Conservation (phyloP, 2,797 vertebrate genomes). For the Adrianichthys oophorus region DNA sequence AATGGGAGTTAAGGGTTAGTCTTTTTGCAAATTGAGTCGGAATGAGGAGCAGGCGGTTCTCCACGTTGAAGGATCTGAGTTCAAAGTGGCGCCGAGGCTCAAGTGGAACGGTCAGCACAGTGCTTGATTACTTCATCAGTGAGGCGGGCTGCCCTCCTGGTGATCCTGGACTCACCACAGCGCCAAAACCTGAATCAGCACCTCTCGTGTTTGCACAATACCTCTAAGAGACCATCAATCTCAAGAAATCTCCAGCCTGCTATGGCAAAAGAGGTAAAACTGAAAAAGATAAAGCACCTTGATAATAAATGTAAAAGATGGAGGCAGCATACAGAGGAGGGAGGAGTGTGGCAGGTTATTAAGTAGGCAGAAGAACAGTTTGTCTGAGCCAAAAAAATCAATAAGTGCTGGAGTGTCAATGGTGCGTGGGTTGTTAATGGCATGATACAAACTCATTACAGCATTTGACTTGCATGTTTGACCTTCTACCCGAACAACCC, state of each 20-base stretch:
- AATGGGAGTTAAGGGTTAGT: background rate
- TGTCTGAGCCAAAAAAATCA: slow-evolving; percentile 46
- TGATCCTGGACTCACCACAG: slow-evolving; percentile 28
- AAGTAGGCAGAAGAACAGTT: slow-evolving; percentile 34
- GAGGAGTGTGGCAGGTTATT: slow-evolving; percentile 28
- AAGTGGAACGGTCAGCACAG: slow-evolving; percentile 9
- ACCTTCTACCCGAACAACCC: slow-evolving; percentile 31
- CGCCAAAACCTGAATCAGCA: slow-evolving; percentile 45
- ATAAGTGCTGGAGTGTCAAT: slow-evolving; percentile 52
- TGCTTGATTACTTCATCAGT: slow-evolving; percentile 29
- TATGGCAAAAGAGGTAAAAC: slow-evolving; percentile 31
- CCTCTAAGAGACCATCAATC: slow-evolving; percentile 13
- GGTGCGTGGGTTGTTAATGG: slow-evolving; percentile 47
- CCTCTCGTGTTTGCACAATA: slow-evolving; percentile 1
- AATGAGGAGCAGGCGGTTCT: slow-evolving; percentile 3
- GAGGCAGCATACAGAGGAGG: slow-evolving; percentile 5
- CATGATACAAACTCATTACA: slow-evolving; percentile 57
- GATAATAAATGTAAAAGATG: too few relatives aligned
- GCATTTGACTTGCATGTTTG: slow-evolving; percentile 53
- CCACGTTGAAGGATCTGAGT: slow-evolving; percentile 28
- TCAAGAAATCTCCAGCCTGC: slow-evolving; percentile 18
- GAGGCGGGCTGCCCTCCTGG: slow-evolving; percentile 32
- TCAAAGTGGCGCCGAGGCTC: slow-evolving; percentile 4
- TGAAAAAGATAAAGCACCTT: slow-evolving; percentile 4
- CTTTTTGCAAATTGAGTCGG: background rate